Percentiles rank a stretch among this genome's conserved stretches.
phyloP scores from a whole-genome alignment of 2,113 vertebrate species.

The Lepus americanus region DNA sequence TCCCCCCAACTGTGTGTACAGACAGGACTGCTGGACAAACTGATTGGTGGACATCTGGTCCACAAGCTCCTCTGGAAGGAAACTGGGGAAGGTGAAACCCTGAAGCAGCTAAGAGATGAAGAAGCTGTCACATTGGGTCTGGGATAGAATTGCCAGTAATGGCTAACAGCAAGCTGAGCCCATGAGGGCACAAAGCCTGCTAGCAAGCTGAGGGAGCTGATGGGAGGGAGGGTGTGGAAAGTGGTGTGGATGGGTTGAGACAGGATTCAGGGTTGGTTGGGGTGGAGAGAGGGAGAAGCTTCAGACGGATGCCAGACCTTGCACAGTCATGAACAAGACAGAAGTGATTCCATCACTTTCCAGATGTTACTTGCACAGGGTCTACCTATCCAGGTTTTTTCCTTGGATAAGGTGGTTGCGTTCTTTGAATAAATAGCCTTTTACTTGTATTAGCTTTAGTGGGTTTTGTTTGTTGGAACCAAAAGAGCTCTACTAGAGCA shows the following conservation, averaged over 20 bases:
- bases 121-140: not conserved
- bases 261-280: not conserved
- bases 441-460: not conserved
- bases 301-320: not conserved
- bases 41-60: not conserved
- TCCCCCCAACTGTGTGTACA: not conserved
- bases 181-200: not conserved
- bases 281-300: not conserved
- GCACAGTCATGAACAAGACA: not conserved
- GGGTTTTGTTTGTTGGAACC: not conserved
- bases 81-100: not conserved
- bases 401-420: not conserved
- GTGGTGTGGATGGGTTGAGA: not conserved
- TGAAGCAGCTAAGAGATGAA: not conserved
- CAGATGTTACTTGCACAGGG: not conserved
- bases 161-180: not conserved
- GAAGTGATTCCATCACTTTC: not conserved
- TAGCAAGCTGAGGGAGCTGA: not conserved
- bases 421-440: not conserved
- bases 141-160: not conserved
- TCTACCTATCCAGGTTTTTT: not conserved
- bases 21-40: not conserved
- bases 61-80: not conserved
- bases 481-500: not conserved
- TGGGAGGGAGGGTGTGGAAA: not conserved